These are phyloP conservation scores for Gymnoscopelus braueri DNA, from an alignment of 2,797 vertebrate species.

Conservation along the genomic window DNA sequence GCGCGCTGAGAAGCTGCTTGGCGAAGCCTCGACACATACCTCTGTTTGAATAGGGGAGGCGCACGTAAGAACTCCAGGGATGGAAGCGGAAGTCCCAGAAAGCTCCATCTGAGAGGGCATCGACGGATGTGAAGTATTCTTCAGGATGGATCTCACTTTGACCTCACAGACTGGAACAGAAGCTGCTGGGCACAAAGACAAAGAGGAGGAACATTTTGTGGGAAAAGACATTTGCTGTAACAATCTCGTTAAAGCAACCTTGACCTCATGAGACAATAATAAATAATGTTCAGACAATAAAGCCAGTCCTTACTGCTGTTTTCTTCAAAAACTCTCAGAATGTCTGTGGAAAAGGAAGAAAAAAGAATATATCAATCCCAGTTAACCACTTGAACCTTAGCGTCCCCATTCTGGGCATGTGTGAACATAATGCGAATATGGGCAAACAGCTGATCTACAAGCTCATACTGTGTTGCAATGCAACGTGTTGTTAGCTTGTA, in stretches of 20 bases:
- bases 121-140: slow-evolving; percentile 21
- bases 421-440: no score
- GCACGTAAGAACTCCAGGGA: not conserved
- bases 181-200: not conserved
- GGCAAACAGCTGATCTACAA: no score
- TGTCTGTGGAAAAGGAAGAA: slow-evolving; percentile 11
- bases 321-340: slow-evolving; percentile 2
- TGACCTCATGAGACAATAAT: not conserved
- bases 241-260: not conserved
- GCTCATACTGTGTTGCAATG: not conserved
- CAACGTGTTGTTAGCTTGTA: not conserved
- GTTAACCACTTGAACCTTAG: not conserved
- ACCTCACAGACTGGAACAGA: slow-evolving; percentile 27
- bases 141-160: slow-evolving; percentile 4
- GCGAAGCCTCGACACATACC: not conserved
- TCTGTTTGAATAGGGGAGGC: slow-evolving; percentile 4
- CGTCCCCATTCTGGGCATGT: no score
- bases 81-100: not conserved
- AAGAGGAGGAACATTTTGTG: not conserved
- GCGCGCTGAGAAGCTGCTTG: not conserved
- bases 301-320: not conserved
- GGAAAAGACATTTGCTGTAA: not conserved
- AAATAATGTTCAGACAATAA: slow-evolving; percentile 4
- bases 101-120: not conserved
- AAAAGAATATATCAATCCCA: not conserved